These are phyloP conservation scores for Eurypyga helias DNA, from an alignment of 2,113 vertebrate species.

Conservation along the genomic window DNA sequence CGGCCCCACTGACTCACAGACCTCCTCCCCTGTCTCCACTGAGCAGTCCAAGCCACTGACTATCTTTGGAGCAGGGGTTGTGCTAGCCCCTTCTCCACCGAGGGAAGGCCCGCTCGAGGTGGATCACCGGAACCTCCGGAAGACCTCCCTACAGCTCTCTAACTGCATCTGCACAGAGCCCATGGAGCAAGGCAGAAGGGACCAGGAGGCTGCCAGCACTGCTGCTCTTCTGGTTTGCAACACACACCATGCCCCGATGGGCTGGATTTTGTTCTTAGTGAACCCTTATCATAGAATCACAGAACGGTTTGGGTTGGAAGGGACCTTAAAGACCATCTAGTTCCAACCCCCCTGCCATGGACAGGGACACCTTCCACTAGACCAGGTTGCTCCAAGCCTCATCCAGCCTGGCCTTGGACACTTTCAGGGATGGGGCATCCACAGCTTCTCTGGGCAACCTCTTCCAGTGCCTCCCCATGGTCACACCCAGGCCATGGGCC, in stretches of 20 bases:
- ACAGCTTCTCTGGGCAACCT: too few species aligned
- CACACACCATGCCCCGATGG: accelerated
- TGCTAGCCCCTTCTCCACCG: background rate
- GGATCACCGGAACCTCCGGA: background rate
- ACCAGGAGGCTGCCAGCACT: accelerated
- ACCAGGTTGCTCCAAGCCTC: too few species aligned
- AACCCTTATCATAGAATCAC: background rate
- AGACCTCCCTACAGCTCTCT: background rate
- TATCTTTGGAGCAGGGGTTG: background rate
- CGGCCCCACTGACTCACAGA: background rate
- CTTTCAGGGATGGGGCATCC: too few species aligned
- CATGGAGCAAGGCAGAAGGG: background rate
- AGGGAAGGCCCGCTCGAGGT: accelerated
- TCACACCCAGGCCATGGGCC: background rate
- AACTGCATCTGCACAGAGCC: background rate
- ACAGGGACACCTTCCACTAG: too few species aligned
- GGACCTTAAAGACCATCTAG: too few species aligned
- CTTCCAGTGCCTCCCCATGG: background rate
- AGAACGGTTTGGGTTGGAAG: too few species aligned
- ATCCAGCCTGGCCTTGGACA: too few species aligned
- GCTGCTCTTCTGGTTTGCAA: background rate
- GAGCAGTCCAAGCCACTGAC: accelerated
- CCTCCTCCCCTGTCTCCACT: accelerated
- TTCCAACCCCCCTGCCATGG: too few species aligned
- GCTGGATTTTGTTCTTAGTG: background rate